Base-by-base conservation (phyloP, 30 jellyfish, hydroid and myxozoan genomes). In the Cassiopea xamachana region DNA sequence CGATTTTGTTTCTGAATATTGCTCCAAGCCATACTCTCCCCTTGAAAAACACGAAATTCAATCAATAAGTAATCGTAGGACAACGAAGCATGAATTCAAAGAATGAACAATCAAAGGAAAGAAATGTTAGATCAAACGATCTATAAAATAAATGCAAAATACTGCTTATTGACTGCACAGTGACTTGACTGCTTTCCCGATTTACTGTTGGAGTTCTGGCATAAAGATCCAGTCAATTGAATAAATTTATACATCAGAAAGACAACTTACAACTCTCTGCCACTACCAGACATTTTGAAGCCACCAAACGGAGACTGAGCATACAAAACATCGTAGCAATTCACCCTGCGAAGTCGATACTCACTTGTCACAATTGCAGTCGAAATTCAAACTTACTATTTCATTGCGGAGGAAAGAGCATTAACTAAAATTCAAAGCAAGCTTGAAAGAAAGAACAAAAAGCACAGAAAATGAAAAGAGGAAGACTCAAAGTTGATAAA, bases 251-350 rank as follows among this genome's bases (percentile, higher is more conserved):
- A 55, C 12, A 55, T 3, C 7, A 55, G 10, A 55, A 3, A 10
- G 64, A 55, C 7, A 55, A 89, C 98, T 77, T 92, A 96, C 99
- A 96, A 83, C 67, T 96, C 99, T 48, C 99, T 77, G 2, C 99
- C 99, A 80, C 75, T 49, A 17, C 99, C 99, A 82, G 99, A 96
- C 99, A 92, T 92, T 77, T 96, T 96, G 99, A 82, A 96, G 68
- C 99, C 99, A 48, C 99, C 99, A 68, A 96, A 96, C 6, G 99
- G 99, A 48, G 97, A 88, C 46, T 89, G 96, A 39, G 91, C 80
- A 44, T 88, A 48, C 90, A 96, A 69, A 60, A 88, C 97, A 87
- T 92, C 97, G 68, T 73, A 96, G 83, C 97, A 92, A 79, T 96
- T 96, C 48, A 96, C 97, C 99, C 99, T 96, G 80, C 46, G 15